These are phyloP conservation scores for Oreochromis grahami DNA, from an alignment of 2,797 vertebrate species.

Conservation along the genomic window DNA sequence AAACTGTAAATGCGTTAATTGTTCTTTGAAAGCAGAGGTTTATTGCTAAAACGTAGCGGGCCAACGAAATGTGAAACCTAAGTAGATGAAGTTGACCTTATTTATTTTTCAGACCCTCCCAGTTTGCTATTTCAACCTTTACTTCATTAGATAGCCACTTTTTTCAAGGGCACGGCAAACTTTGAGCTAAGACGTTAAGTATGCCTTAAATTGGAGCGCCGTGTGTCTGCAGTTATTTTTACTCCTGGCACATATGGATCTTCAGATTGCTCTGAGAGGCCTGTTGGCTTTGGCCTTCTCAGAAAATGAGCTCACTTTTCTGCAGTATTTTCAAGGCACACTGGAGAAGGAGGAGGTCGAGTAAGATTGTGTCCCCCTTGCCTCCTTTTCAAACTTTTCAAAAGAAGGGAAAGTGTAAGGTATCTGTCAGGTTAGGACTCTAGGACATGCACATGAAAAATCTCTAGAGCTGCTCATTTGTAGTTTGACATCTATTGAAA, in stretches of 20 bases:
- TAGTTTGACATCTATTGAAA: constrained; percentile 68
- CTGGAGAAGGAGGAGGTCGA: background rate
- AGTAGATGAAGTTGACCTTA: constrained; percentile 1
- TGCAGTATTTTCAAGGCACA: constrained; percentile 38
- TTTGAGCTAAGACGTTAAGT: constrained; percentile 38
- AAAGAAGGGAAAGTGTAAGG: constrained; percentile 38
- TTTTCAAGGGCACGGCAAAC: constrained; percentile 10
- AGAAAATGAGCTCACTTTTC: constrained; percentile 47
- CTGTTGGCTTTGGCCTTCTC: constrained; percentile 42
- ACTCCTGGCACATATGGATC: constrained; percentile 29
- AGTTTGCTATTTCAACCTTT: constrained; percentile 27
- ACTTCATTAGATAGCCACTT: constrained; percentile 20
- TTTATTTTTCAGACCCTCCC: constrained; percentile 39
- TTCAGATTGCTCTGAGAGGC: constrained; percentile 43
- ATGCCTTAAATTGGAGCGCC: constrained; percentile 31
- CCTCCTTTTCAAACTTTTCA: constrained; percentile 24
- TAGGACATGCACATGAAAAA: constrained; percentile 62
- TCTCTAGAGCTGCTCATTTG: constrained; percentile 60
- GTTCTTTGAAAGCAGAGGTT: constrained; percentile 1
- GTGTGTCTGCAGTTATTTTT: constrained; percentile 55
- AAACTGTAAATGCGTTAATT: constrained; percentile 11
- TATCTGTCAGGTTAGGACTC: constrained; percentile 60
- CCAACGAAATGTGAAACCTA: background rate
- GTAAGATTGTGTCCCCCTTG: background rate
- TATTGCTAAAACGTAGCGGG: background rate